phyloP scores from a whole-genome alignment of 2,797 vertebrate genomes.

The Falco naumanni region DNA sequence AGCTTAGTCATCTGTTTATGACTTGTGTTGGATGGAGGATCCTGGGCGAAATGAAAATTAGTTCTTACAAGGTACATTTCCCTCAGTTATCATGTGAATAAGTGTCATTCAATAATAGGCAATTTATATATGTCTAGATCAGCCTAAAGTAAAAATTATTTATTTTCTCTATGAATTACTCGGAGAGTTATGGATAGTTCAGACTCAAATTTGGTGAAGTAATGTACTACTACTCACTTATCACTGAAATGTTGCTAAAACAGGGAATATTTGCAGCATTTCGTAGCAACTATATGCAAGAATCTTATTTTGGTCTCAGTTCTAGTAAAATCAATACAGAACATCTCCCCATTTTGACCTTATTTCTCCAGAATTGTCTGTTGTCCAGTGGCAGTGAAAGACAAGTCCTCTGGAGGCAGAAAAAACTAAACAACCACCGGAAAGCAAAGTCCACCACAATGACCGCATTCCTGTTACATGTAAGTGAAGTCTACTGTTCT shows the following conservation, averaged over 20 bases:
- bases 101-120: background rate
- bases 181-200: background rate
- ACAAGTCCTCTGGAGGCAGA: background rate
- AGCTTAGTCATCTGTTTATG: background rate
- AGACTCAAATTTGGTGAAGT: background rate
- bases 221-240: background rate
- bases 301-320: background rate
- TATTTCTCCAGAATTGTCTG: background rate
- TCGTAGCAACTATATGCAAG: background rate
- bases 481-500: background rate
- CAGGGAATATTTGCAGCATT: background rate
- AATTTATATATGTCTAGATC: background rate
- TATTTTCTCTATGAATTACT: background rate
- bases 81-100: background rate
- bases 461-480: background rate
- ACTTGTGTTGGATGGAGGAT: background rate
- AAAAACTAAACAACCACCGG: background rate
- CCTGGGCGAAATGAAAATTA: background rate
- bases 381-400: background rate
- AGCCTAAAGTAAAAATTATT: background rate
- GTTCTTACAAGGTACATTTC: background rate
- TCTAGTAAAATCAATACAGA: background rate
- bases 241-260: background rate
- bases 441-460: background rate
- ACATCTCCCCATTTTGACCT: background rate